A percentile compares a stretch with the other conserved stretches of the same genome.
Evolutionary conservation across 1,140 invertebrate genomes (phyloP).

Genomic region (Conus betulinus): DNA sequence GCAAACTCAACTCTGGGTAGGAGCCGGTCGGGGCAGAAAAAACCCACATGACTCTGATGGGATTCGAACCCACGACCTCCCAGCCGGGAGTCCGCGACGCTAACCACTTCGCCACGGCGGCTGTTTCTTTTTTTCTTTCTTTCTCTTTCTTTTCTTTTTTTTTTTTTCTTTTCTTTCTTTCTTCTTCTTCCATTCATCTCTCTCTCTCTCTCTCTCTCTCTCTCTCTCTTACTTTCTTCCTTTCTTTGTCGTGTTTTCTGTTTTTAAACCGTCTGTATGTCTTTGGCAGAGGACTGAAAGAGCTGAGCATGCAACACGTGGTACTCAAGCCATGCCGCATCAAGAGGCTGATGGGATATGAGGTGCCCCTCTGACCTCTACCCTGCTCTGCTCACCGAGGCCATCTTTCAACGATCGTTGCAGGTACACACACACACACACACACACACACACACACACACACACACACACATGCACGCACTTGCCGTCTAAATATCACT

Average conservation of each 20-base stretch:
- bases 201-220: neutral
- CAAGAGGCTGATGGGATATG: slow-evolving; percentile 40
- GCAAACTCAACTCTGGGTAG: too few species aligned
- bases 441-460: neutral
- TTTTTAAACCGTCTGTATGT: neutral
- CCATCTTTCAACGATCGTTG: slow-evolving; percentile 65
- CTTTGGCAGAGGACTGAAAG: slow-evolving; percentile 54
- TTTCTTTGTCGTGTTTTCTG: neutral
- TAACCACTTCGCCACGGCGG: too few species aligned
- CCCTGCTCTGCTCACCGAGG: slow-evolving; percentile 63
- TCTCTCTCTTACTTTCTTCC: neutral
- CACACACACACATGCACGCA: neutral
- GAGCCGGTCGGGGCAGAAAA: too few species aligned
- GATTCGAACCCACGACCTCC: too few species aligned
- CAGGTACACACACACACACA: slow-evolving; percentile 38
- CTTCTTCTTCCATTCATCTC: neutral
- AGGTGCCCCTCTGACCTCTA: slow-evolving; percentile 64
- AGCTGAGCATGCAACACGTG: slow-evolving; percentile 59
- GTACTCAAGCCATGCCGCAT: slow-evolving; percentile 57
- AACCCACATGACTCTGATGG: too few species aligned
- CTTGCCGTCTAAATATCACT: too few species aligned
- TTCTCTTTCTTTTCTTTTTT: too few species aligned
- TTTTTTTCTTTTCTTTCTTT: too few species aligned
- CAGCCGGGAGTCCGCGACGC: too few species aligned
- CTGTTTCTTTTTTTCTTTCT: too few species aligned